Evolutionary conservation across 1,140 invertebrate species (phyloP).

Genomic region (Rhagoletis zephyria): DNA sequence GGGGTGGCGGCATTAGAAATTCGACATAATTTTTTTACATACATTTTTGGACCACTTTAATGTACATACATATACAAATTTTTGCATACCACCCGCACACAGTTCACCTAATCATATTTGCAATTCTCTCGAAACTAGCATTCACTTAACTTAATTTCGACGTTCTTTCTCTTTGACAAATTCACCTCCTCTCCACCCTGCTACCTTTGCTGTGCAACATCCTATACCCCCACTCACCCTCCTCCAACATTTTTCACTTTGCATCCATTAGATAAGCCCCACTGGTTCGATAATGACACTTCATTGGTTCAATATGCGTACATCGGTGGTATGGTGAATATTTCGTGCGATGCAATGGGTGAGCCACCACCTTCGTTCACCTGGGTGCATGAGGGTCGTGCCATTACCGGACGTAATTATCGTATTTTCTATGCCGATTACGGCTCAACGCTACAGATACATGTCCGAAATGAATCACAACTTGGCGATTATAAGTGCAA

Average conservation of each 20-base stretch:
- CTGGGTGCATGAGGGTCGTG: conserved; percentile 74
- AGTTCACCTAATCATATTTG: conserved; percentile 38
- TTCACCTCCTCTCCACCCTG: too few relatives aligned
- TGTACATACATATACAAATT: too few relatives aligned
- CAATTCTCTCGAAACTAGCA: conserved; percentile 33
- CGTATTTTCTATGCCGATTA: conserved; percentile 72
- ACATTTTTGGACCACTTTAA: too few relatives aligned
- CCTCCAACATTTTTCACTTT: background rate
- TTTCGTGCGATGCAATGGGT: conserved; percentile 77
- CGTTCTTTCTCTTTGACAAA: background rate
- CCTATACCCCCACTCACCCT: background rate
- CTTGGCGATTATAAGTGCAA: conserved; percentile 77
- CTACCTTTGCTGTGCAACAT: too few relatives aligned
- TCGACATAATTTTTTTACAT: too few relatives aligned
- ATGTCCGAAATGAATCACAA: conserved; percentile 72
- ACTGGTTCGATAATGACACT: conserved; percentile 70
- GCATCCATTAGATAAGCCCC: conserved; percentile 63
- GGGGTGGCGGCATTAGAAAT: too few relatives aligned
- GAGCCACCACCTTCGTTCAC: conserved; percentile 77
- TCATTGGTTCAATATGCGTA: conserved; percentile 72
- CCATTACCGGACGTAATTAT: conserved; percentile 69
- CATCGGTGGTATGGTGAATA: conserved; percentile 75
- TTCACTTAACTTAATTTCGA: conserved; percentile 25
- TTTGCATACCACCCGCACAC: background rate
- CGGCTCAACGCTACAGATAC: conserved; percentile 74